Base-by-base conservation (phyloP, 2,113 vertebrate genomes). In the Sula dactylatra region DNA sequence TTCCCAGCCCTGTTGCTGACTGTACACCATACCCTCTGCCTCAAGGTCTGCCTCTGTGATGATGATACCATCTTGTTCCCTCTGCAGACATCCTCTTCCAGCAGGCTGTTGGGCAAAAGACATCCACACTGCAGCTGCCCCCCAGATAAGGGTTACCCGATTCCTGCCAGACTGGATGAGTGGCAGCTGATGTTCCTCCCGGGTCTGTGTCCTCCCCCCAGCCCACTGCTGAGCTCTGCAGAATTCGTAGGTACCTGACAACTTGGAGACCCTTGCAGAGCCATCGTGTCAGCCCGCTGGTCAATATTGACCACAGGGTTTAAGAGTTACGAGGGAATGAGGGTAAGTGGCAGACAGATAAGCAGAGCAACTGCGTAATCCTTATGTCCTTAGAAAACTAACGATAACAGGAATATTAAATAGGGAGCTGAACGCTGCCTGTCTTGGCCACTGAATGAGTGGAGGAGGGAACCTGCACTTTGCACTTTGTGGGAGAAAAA, bases 381-480 rank as follows among this genome's bases (percentile, higher is more conserved):
- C 21, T 27, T 73, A 38, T 78, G 78, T 88, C 44, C 54, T 78
- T 44, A n/a, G 38, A 78, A 69, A 88, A 56, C 5, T 16, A 26
- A 54, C 1, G 3, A 11, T 18, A 19, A 45, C 14, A 67, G 24
- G 11, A 73, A 50, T 85, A 70, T 16, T 49, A 54, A 82, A 44
- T 10, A 64, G 32, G 16, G 13, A 87, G 22, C 29, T 85, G 61
- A 82, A 47, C 12, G 5, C 4, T 71, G 40, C 11, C 45, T 61
- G 7, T 88, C 25, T 83, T 32, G 26, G 27, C 29, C n/a, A 49
- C 14, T 62, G 34, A 70, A 42, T 16, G 17, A 72, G 16, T 0
- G 0, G 42, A 9, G 20, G 11, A 0, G 0, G 8, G 66, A 90
- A 27, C 1, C 7, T 19, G 19, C 17, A 16, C 16, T 79, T 79